Base-by-base conservation (phyloP, 2,113 vertebrate genomes). In the Electrona antarctica region DNA sequence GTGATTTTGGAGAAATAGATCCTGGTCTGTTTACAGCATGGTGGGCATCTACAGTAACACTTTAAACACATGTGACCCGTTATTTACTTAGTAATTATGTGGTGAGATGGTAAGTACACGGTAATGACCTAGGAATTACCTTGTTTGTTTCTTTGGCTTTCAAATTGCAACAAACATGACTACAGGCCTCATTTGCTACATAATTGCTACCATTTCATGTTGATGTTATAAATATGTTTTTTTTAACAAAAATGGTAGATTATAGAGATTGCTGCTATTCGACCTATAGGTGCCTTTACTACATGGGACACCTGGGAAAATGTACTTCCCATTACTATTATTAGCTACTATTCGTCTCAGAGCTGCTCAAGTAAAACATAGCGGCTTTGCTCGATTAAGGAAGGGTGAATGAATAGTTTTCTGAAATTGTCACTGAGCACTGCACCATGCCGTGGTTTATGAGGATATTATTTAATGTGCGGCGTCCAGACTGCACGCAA, bases 111-210 rank as follows among this genome's bases (percentile, higher is more conserved):
- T 75, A 77, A 80, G 69, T 75, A 74, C 41, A 69, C 78, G 82
- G 78, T 84, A 90, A 87, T 87, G 86, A 85, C 82, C 72, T 71
- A 79, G 75, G 82, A 87, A 88, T 86, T 69, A 88, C 79, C 84
- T 86, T 88, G 88, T 87, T 90, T 90, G 87, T 90, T 91, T 86
- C 81, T 80, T 67, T 76, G 74, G 81, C 76, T 84, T 85, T 88
- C 78, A 83, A 87, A 85, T 8, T 75, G 82, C 68, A 87, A 84
- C 85, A 84, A 84, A 82, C 73, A 56, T 80, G 78, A 78, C 57
- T 71, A 59, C 33, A 41, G 64, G 72, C 79, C 73, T 67, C 68
- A 82, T 83, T 90, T 85, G 77, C 75, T 21, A 6, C 64, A 51
- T 57, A 77, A 76, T 63, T 13, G 14, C 65, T 71, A 61, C 69